Conservation (phyloP, 2,113 vertebrate genomes). For the Dromas ardeola region DNA sequence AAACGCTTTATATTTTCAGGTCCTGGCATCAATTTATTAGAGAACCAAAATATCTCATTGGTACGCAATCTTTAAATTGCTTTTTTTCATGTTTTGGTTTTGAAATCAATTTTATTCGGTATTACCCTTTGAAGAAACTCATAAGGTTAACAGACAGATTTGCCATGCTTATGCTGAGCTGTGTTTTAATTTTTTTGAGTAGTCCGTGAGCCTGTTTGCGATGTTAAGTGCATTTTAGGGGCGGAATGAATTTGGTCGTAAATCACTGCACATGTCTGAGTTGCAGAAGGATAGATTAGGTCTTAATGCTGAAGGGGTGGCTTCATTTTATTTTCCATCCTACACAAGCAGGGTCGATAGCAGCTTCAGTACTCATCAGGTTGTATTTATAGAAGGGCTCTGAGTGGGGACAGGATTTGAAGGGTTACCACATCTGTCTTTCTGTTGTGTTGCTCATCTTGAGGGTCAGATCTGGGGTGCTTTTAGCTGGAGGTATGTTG, state of each 20-base stretch:
- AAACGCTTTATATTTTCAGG: background rate
- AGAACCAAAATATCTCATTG: background rate
- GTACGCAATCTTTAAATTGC: background rate
- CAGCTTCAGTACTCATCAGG: background rate
- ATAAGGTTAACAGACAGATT: background rate
- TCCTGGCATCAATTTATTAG: background rate
- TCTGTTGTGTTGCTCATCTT: background rate
- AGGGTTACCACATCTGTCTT: background rate
- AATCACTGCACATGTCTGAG: conserved; percentile 9
- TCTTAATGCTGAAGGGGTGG: background rate
- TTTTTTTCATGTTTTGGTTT: background rate
- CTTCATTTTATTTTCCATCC: background rate
- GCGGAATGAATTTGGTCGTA: background rate
- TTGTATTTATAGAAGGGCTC: background rate
- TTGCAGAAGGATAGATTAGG: conserved; percentile 12
- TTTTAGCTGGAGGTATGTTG: background rate
- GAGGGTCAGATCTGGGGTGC: background rate
- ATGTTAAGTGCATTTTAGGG: background rate
- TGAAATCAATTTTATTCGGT: background rate
- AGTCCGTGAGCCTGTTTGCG: background rate
- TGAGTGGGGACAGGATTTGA: background rate
- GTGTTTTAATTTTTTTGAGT: background rate
- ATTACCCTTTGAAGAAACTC: background rate
- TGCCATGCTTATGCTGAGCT: background rate
- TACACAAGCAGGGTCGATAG: background rate